A percentile compares a stretch with the other conserved stretches of the same genome.
Conservation (phyloP, 1,140 invertebrate genomes). For the Drosophila busckii region DNA sequence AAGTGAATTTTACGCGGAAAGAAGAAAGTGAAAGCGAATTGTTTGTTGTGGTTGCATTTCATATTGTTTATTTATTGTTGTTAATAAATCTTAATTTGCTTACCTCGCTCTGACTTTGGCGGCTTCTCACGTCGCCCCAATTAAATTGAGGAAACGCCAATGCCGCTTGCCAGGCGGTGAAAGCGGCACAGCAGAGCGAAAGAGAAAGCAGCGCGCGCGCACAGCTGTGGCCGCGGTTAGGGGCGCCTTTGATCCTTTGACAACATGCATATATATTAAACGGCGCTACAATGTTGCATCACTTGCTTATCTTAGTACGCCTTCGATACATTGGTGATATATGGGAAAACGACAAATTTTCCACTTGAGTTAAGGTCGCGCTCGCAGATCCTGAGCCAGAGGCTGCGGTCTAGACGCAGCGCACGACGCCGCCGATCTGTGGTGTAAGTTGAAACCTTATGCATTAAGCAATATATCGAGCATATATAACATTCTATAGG, state of each 20-base stretch:
- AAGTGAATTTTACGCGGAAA: constrained; percentile 15
- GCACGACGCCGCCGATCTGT: constrained; percentile 54
- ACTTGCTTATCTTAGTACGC: constrained; percentile 40
- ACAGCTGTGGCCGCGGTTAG: constrained; percentile 49
- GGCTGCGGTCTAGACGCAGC: constrained; percentile 54
- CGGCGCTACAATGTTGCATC: constrained; percentile 49
- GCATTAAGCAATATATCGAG: constrained; percentile 19
- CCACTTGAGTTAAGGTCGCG: constrained; percentile 69
- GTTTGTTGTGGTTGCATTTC: constrained; percentile 19
- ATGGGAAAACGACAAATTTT: constrained; percentile 68
- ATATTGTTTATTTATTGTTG: constrained; percentile 71
- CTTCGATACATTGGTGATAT: constrained; percentile 51
- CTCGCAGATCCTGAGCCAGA: background rate
- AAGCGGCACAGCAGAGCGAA: constrained; percentile 30
- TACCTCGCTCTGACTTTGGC: constrained; percentile 59
- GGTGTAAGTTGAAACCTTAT: constrained; percentile 67
- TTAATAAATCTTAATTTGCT: constrained; percentile 76
- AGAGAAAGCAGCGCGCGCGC: constrained; percentile 4
- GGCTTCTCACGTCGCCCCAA: constrained; percentile 36
- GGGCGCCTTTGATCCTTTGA: constrained; percentile 66
- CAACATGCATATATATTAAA: constrained; percentile 77
- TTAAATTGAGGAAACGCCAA: constrained; percentile 63
- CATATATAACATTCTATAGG: background rate
- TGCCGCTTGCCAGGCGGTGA: constrained; percentile 61
- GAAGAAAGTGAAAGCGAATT: constrained; percentile 31